Base-by-base conservation (phyloP, 1,140 invertebrate species). In the Dendrolimus punctatus region DNA sequence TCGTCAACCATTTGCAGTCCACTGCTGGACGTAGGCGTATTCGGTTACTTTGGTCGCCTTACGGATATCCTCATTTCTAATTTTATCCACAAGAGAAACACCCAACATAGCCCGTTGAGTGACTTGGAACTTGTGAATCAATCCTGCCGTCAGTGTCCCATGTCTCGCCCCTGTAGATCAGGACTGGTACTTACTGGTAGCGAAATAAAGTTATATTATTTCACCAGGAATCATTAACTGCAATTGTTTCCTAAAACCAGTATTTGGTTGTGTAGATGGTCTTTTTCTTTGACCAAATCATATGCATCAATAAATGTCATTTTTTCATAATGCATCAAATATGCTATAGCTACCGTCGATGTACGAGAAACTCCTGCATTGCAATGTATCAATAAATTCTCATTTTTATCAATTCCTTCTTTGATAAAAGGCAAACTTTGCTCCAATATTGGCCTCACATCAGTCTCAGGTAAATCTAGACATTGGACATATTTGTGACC, bases 291-390 rank as follows among this genome's bases (percentile, higher is more conserved):
- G 1, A 96, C 91, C 62, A 89, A 76, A 42, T 89, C 62, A 57
- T 91, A 93, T 7, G 96, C 95, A n/a, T 91, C 88, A n/a, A 90
- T 80, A 71, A 91, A 95, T 23, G 64, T 63, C 72, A 93, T 88
- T 44, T 89, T 82, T 42, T 91, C 68, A 54, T 88, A 88, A 45
- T 91, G 85, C 89, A 98, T 97, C 8, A 98, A 85, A 86, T 94
- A 98, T 7, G 92, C 94, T 53, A 97, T 92, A 8, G 94, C 91
- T 47, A 98, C 88, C 40, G 92, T 90, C 4, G 96, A 90, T n/a
- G 96, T 95, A 10, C 96, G 87, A 7, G 96, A 98, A 3, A 97
- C 91, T 6, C 97, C 97, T 5, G 96, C 95, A 82, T 97, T 97
- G 73, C 96, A 98, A 81, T 98, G 96, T 1, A 98, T 92, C 53